Evolutionary conservation across 2,888 invertebrate species (phyloP).

Genomic region (Rhamphomyia laevipes): DNA sequence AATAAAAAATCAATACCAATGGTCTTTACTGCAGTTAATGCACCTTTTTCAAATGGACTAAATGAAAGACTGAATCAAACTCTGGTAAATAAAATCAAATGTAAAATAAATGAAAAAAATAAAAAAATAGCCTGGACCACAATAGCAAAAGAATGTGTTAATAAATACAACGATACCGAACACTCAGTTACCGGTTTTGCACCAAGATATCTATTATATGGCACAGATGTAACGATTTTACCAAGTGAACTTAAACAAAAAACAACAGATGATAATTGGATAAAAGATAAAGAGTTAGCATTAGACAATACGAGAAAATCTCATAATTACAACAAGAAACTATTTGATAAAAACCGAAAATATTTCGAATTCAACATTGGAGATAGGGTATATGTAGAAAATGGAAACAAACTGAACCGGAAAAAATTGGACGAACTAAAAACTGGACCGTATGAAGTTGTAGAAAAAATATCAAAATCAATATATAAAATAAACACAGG

Average conservation of each 20-base stretch:
- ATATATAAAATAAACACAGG: too few species aligned
- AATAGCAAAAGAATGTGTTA: neutral
- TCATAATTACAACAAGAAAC: too few species aligned
- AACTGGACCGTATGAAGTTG: too few species aligned
- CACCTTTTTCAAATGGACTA: constrained; percentile 13
- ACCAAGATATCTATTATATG: neutral
- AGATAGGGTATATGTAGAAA: neutral
- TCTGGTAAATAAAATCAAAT: neutral
- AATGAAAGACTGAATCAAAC: constrained; percentile 14
- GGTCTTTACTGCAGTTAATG: too few species aligned
- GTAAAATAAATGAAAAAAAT: neutral
- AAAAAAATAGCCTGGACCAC: neutral
- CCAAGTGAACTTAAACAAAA: too few species aligned
- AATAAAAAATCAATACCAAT: constrained; percentile 12
- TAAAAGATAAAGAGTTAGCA: too few species aligned
- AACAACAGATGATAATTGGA: too few species aligned
- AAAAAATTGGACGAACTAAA: too few species aligned
- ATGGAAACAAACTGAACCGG: too few species aligned
- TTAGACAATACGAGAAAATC: too few species aligned
- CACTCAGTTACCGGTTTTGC: neutral
- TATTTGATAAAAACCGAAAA: too few species aligned
- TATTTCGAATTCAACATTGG: neutral
- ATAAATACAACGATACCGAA: neutral
- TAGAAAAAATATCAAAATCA: too few species aligned
- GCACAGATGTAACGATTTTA: neutral